These are phyloP conservation scores for Drosophila gunungcola DNA, from an alignment of 1,140 invertebrate species.

Conservation along the genomic window DNA sequence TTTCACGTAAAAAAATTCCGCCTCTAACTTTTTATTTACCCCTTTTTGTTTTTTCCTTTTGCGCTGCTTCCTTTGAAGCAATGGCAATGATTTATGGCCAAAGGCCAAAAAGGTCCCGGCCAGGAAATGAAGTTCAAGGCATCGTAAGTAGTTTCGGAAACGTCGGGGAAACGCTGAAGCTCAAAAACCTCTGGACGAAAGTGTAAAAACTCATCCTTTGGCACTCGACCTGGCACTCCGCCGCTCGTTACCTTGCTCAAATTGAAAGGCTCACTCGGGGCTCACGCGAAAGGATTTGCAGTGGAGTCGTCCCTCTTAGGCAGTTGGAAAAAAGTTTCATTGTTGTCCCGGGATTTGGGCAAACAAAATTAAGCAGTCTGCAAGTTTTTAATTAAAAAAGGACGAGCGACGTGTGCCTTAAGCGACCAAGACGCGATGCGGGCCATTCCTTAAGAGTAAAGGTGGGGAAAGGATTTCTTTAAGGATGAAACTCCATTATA, in stretches of 20 bases:
- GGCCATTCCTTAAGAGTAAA: constrained; percentile 6
- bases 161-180: constrained; percentile 40
- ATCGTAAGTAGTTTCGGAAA: constrained; percentile 81
- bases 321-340: constrained; percentile 73
- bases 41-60: constrained; percentile 40
- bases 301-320: constrained; percentile 38
- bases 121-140: constrained; percentile 78
- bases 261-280: constrained; percentile 78
- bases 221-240: constrained; percentile 28
- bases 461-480: constrained; percentile 13
- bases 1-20: constrained; percentile 50
- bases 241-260: constrained; percentile 68
- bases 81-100: constrained; percentile 80
- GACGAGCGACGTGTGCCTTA: constrained; percentile 63
- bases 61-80: constrained; percentile 52
- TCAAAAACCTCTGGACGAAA: constrained; percentile 27
- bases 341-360: constrained; percentile 79
- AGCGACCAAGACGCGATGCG: constrained; percentile 54
- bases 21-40: constrained; percentile 48
- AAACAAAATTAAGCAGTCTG: constrained; percentile 83
- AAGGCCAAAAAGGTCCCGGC: constrained; percentile 58
- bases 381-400: constrained; percentile 83
- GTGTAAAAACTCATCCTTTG: constrained; percentile 59
- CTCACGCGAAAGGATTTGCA: constrained; percentile 46
- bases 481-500: constrained; percentile 23